Evolutionary conservation across 2,888 invertebrate species (phyloP).

Genomic region (Tromatobia lineatoria): DNA sequence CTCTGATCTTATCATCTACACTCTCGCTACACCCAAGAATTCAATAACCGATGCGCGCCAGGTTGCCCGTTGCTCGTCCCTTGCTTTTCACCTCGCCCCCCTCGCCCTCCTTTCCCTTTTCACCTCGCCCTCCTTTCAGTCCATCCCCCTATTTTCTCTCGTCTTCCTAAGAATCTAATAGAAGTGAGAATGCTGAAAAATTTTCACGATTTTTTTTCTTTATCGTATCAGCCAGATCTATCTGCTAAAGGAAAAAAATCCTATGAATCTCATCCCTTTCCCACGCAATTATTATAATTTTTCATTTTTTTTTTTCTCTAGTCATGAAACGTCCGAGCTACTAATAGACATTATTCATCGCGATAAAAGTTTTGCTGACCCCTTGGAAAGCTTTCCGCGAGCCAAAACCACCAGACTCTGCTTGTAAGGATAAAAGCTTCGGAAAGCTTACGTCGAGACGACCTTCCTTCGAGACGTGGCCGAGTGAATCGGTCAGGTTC

Average conservation of each 20-base stretch:
- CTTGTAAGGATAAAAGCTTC: slow-evolving; percentile 26
- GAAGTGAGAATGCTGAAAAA: slow-evolving; percentile 37
- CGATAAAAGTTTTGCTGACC: slow-evolving; percentile 39
- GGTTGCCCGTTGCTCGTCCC: slow-evolving; percentile 46
- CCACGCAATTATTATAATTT: neutral
- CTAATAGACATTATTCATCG: slow-evolving; percentile 47
- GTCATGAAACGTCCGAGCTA: slow-evolving; percentile 13
- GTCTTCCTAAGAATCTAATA: slow-evolving; percentile 29
- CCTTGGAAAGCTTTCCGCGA: slow-evolving; percentile 7
- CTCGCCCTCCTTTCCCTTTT: neutral
- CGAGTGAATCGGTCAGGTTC: slow-evolving; percentile 64
- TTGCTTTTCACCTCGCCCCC: slow-evolving; percentile 1
- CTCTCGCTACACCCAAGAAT: slow-evolving; percentile 61
- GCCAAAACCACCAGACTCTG: slow-evolving; percentile 23
- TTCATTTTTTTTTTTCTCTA: neutral
- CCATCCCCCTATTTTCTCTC: neutral
- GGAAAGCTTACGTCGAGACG: slow-evolving; percentile 41
- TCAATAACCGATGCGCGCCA: slow-evolving; percentile 66
- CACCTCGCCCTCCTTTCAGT: neutral
- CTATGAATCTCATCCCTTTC: neutral
- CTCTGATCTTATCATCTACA: slow-evolving; percentile 55
- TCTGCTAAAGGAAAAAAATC: neutral
- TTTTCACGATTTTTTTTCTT: slow-evolving; percentile 18
- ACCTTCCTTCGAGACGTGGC: slow-evolving; percentile 36
- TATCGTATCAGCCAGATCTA: slow-evolving; percentile 25